phyloP scores from a whole-genome alignment of 1,140 invertebrate genomes.

The Cecropterus lyciades region DNA sequence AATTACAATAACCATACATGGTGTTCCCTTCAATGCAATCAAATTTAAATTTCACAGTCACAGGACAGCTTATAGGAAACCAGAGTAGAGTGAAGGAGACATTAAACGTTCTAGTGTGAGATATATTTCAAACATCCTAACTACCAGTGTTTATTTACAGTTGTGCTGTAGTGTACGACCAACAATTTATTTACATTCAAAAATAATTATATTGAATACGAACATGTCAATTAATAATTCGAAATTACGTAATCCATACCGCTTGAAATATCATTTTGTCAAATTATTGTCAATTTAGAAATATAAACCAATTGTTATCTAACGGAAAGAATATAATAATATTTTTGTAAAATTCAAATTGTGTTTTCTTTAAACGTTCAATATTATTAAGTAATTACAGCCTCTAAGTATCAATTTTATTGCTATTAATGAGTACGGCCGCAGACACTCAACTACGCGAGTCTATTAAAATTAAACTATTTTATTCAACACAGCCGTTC shows the following conservation, averaged over 20 bases:
- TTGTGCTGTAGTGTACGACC: slow-evolving; percentile 34
- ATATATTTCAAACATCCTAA: slow-evolving; percentile 32
- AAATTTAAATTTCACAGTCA: not conserved
- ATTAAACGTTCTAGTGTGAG: slow-evolving; percentile 15
- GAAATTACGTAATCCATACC: slow-evolving; percentile 19
- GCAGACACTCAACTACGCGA: not conserved
- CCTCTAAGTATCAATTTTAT: slow-evolving; percentile 51
- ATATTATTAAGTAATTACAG: slow-evolving; percentile 46
- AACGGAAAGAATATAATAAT: not conserved
- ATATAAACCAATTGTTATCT: slow-evolving; percentile 22
- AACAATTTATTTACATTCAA: slow-evolving; percentile 44
- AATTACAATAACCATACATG: not conserved
- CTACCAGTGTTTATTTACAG: slow-evolving; percentile 47
- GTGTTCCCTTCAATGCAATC: not conserved
- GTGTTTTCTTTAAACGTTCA: not conserved
- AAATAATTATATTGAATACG: slow-evolving; percentile 27
- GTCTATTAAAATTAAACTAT: not conserved
- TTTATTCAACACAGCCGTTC: too few relatives aligned
- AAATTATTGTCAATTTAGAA: slow-evolving; percentile 45
- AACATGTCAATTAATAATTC: slow-evolving; percentile 10
- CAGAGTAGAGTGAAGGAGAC: slow-evolving; percentile 22
- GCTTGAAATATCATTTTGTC: slow-evolving; percentile 14
- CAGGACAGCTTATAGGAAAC: slow-evolving; percentile 32
- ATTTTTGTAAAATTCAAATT: not conserved
- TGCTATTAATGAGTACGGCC: slow-evolving; percentile 41